These are phyloP conservation scores for Lucinisca nassula DNA, from an alignment of 2,888 invertebrate species.

Conservation along the genomic window DNA sequence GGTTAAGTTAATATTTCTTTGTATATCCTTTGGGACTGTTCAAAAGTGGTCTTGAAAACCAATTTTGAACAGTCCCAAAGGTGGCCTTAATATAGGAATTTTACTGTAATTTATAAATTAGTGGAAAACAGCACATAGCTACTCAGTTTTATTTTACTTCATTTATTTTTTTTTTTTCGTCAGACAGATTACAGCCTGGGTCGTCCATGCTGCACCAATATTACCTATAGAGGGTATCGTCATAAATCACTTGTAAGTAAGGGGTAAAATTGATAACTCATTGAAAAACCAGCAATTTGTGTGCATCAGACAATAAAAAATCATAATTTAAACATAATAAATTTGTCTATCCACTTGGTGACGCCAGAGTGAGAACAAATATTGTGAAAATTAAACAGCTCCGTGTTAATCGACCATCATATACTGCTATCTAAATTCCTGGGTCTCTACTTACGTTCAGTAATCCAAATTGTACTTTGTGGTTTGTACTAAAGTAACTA, in stretches of 20 bases:
- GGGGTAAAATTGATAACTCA: background rate
- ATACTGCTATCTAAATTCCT: background rate
- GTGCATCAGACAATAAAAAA: background rate
- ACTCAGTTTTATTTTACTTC: no score
- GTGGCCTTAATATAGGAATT: no score
- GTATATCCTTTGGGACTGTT: no score
- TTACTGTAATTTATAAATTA: no score
- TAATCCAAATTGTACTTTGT: background rate
- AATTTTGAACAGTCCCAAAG: no score
- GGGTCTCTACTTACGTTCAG: background rate
- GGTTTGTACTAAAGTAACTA: background rate
- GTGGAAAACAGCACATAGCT: no score
- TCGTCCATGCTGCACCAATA: no score
- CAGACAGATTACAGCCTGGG: no score
- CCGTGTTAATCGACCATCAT: conserved; percentile 1
- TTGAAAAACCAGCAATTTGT: conserved; percentile 2
- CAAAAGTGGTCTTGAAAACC: no score
- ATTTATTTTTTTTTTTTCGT: no score
- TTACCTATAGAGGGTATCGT: background rate
- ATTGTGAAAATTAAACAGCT: background rate
- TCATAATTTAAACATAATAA: conserved; percentile 13
- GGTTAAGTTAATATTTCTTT: no score
- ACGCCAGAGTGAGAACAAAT: background rate
- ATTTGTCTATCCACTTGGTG: conserved; percentile 15
- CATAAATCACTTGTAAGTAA: background rate